Base-by-base conservation (phyloP, 2,113 vertebrate genomes). In the Cephalopholis sonnerati region DNA sequence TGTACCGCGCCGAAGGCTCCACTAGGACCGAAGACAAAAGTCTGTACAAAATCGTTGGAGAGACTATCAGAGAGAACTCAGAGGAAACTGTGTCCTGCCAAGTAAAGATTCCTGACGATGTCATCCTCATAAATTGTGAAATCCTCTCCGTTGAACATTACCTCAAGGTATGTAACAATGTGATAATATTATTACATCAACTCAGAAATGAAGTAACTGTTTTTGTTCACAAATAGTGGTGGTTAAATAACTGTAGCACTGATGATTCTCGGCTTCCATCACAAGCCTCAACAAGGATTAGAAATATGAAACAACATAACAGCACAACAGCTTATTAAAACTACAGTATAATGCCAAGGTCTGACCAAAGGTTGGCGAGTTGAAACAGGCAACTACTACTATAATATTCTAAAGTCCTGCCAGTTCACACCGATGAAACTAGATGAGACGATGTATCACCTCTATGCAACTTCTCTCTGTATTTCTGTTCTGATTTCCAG, bases 101-200 rank as follows among this genome's bases (percentile, higher is more conserved):
- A n/a, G 1, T 94, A 53, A 72, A 15, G 20, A 51, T 95, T 67
- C 93, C 95, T 68, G 1, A 0, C 1, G 22, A 91, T 58, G 68
- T 3, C 24, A 9, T n/a, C 4, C 5, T 94, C 29, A 20, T 62
- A 15, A 91, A 92, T 61, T 94, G 93, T 79, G 77, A 83, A 0
- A 89, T 95, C 58, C 13, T 95, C 68, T 86, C 75, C 53, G 78
- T 94, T 65, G 78, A 92, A 0, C 89, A 93, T 72, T 58, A 63
- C 29, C 2, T 95, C 7, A 93, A 93, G 93, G 95, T 91, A 88
- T 54, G 36, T 65, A 18, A 36, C 22, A 10, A 18, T 48, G 24
- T 18, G 18, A 41, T n/a, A n/a, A 1, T 29, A 2, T 51, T 70
- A n/a, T 39, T 17, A 24, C 5, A 48, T 74, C 41, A 62, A 18